Evolutionary conservation across 2,113 vertebrate species (phyloP), one percentile per base, ranked within the genome.

Genomic region (Todiramphus saurophagus): DNA sequence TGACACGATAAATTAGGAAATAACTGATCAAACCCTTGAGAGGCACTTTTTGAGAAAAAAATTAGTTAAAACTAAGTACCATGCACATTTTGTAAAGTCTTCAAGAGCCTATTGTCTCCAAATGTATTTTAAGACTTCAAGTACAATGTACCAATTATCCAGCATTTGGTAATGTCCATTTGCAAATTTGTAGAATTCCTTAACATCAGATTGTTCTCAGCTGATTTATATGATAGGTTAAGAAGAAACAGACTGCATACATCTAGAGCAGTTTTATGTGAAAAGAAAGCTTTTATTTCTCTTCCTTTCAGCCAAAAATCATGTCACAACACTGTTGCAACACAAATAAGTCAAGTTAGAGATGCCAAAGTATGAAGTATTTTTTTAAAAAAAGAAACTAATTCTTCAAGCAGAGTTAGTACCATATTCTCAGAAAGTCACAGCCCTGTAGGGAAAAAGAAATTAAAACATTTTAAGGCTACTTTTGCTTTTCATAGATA

Each of bases 271-370:
- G 60, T 51, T 70, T 67, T 77, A 72, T 59, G 74, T 44, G 23
- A 64, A 63, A 50, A 2, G 25, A 79, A 89, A 79, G 3, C 39
- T 35, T 78, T 74, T 74, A 3, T 59, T 19, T 83, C 56, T 75
- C 31, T 79, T 76, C 39, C 10, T 89, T 74, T 89, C 48, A 58
- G 46, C 4, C 23, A 73, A 89, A 92, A 93, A 60, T n/a, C 8
- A 3, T 66, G 31, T 55, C 24, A 46, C 66, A 89, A 82, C 37
- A 60, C 28, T 73, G 35, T 48, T 51, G 35, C 24, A 59, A 66
- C 58, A 85, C 25, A 85, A 85, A 86, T 85, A 92, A 75, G n/a
- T 89, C 55, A 84, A 89, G 43, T 37, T 83, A 87, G 91, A 87
- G 50, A 79, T 44, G 28, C 7, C 48, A 31, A 5, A 64, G 25